Evolutionary conservation across 1,140 invertebrate genomes (phyloP).

Genomic region (Tetragnatha versicolor): DNA sequence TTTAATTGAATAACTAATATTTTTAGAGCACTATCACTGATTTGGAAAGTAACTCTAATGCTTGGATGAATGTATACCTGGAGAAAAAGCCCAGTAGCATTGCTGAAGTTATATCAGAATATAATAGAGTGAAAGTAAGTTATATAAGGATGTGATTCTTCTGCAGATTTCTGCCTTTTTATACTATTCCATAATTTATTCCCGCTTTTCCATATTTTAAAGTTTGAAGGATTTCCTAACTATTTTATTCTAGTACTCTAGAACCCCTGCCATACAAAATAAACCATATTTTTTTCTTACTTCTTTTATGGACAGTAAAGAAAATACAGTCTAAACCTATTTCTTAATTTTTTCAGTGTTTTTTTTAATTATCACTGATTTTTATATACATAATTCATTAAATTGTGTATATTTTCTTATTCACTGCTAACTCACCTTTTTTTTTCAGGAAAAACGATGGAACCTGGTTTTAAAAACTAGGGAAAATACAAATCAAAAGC

Average conservation of each 20-base stretch:
- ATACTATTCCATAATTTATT: too few relatives aligned
- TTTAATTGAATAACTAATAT: too few relatives aligned
- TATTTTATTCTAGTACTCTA: too few relatives aligned
- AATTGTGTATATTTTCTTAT: neutral
- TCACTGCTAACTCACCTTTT: neutral
- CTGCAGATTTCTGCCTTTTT: too few relatives aligned
- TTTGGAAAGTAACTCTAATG: constrained; percentile 43
- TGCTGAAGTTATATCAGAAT: constrained; percentile 28
- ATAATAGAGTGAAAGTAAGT: constrained; percentile 35
- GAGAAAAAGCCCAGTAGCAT: neutral
- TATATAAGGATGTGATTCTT: neutral
- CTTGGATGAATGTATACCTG: constrained; percentile 38
- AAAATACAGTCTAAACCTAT: neutral
- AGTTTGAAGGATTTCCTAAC: too few relatives aligned
- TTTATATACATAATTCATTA: neutral
- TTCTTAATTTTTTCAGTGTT: neutral
- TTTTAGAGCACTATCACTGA: constrained; percentile 36
- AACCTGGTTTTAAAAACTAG: constrained; percentile 14
- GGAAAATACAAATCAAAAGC: constrained; percentile 14
- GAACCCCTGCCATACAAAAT: too few relatives aligned
- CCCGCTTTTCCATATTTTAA: too few relatives aligned
- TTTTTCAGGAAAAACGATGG: constrained; percentile 24
- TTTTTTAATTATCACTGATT: too few relatives aligned
- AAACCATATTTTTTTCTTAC: too few relatives aligned
- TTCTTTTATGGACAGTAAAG: too few relatives aligned